Evolutionary conservation across 2,888 invertebrate genomes (phyloP).

Genomic region (Stenodema calcarata): DNA sequence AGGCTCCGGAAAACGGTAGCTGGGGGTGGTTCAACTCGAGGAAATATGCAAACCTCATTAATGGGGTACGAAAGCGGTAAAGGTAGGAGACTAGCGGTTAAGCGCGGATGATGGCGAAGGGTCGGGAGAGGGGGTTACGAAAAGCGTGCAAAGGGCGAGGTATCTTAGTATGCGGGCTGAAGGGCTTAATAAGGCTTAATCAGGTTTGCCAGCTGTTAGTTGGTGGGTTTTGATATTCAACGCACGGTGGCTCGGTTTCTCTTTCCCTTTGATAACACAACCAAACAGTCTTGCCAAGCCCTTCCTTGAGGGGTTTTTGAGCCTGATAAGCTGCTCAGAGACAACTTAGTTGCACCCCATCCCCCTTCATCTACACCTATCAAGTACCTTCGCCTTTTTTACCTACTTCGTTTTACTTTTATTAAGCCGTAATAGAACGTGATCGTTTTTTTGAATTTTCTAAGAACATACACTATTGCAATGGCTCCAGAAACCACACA

Average conservation of each 20-base stretch:
- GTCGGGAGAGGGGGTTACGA: background rate
- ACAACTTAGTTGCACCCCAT: conserved; percentile 27
- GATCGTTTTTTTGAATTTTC: background rate
- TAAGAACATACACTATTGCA: background rate
- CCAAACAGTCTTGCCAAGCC: conserved; percentile 26
- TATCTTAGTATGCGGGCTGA: conserved; percentile 38
- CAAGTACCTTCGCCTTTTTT: background rate
- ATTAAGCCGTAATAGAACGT: background rate
- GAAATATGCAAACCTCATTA: conserved; percentile 40
- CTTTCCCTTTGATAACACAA: conserved; percentile 46
- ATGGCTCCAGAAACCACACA: background rate
- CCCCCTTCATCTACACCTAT: background rate
- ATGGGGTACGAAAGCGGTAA: background rate
- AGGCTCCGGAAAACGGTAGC: background rate
- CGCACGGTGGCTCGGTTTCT: conserved; percentile 13
- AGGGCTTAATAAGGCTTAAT: conserved; percentile 39
- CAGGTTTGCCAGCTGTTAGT: conserved; percentile 27
- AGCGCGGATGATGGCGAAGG: background rate
- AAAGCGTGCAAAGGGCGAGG: background rate
- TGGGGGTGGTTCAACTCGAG: background rate
- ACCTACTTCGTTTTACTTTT: background rate
- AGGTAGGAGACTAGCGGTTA: background rate
- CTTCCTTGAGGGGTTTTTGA: background rate
- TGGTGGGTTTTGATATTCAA: conserved; percentile 30
- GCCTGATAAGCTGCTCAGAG: conserved; percentile 29